Evolutionary conservation across 1,140 invertebrate genomes (phyloP).

Genomic region (Manduca sexta): DNA sequence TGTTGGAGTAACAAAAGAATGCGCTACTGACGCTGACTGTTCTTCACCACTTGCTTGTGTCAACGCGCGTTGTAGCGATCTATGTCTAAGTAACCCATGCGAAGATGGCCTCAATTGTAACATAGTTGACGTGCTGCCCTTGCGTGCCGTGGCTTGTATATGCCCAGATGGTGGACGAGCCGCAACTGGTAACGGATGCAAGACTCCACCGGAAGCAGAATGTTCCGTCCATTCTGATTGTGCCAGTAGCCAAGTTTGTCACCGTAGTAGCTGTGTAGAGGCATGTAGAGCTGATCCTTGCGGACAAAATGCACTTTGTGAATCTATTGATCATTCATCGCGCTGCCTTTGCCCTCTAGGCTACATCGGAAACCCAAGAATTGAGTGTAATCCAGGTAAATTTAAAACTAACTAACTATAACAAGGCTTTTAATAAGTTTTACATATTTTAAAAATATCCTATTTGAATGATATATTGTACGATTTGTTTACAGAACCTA

Average conservation of each 20-base stretch:
- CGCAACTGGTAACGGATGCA: constrained; percentile 76
- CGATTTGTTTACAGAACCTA: constrained; percentile 65
- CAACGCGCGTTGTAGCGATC: constrained; percentile 83
- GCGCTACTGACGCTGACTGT: constrained; percentile 84
- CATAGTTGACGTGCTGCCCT: constrained; percentile 83
- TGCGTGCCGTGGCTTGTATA: constrained; percentile 86
- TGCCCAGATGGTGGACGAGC: constrained; percentile 77
- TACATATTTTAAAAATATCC: constrained; percentile 1
- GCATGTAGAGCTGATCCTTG: constrained; percentile 85
- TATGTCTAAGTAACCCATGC: constrained; percentile 82
- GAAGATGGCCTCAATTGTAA: constrained; percentile 83
- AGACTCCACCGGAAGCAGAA: constrained; percentile 69
- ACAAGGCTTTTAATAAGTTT: background rate
- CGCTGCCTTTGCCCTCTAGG: constrained; percentile 85
- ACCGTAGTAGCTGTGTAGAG: constrained; percentile 83
- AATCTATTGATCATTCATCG: constrained; percentile 81
- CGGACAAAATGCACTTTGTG: constrained; percentile 89
- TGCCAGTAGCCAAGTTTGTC: constrained; percentile 80
- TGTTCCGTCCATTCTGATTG: constrained; percentile 86
- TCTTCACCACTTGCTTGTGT: constrained; percentile 82
- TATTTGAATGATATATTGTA: constrained; percentile 8
- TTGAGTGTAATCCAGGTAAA: constrained; percentile 82
- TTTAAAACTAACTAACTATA: background rate
- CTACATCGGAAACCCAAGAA: constrained; percentile 87
- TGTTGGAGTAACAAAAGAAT: constrained; percentile 74